Percentiles rank a stretch among this genome's conserved stretches.
Conservation (phyloP, 2,113 vertebrate species). For the Prochilodus magdalenae region DNA sequence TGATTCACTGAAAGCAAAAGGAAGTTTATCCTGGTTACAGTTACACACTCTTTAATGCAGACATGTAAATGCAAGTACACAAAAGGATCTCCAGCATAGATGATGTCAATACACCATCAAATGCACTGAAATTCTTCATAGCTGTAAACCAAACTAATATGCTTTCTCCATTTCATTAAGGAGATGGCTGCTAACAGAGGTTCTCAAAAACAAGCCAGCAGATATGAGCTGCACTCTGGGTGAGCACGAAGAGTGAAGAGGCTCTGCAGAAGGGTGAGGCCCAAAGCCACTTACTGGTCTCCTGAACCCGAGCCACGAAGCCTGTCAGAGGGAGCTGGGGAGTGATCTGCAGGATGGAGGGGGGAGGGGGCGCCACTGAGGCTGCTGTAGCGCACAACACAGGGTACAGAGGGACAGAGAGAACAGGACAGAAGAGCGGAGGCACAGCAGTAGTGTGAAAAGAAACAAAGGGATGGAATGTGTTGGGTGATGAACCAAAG, state of each 20-base stretch:
- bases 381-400: slow-evolving; percentile 76
- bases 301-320: slow-evolving; percentile 96
- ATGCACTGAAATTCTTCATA: not conserved
- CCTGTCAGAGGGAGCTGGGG: slow-evolving; percentile 97
- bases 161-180: not conserved
- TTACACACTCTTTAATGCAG: slow-evolving; percentile 12
- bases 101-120: not conserved
- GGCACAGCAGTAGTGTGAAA: slow-evolving; percentile 10
- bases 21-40: not conserved
- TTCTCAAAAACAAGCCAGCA: not conserved
- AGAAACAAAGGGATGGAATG: slow-evolving; percentile 5
- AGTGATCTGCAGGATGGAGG: slow-evolving; percentile 93
- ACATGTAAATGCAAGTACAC: not conserved
- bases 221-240: not conserved
- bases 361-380: slow-evolving; percentile 88
- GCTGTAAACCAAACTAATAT: not conserved
- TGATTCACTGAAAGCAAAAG: not conserved
- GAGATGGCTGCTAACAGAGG: not conserved
- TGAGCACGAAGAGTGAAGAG: slow-evolving; percentile 1
- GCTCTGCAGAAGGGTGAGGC: slow-evolving; percentile 51
- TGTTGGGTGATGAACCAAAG: slow-evolving; percentile 25
- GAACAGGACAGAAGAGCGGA: not conserved
- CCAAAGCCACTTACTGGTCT: slow-evolving; percentile 91
- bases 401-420: slow-evolving; percentile 40
- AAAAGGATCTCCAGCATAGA: not conserved